These are phyloP conservation scores for Xylocampa areola DNA, from an alignment of 2,888 invertebrate species.

Conservation along the genomic window DNA sequence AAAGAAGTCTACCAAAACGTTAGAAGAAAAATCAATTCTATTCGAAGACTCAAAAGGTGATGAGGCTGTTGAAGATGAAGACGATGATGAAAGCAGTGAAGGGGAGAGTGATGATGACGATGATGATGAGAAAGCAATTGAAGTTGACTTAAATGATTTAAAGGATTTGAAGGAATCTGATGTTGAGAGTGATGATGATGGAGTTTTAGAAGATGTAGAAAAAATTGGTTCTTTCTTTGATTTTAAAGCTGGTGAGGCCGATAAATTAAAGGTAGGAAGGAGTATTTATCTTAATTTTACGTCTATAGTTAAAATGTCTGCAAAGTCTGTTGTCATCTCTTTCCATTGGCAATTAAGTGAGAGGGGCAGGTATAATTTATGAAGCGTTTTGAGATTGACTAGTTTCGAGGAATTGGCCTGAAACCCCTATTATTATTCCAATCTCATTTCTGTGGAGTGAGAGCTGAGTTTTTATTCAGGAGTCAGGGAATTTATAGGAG, in stretches of 20 bases:
- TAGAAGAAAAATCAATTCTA: slow-evolving; percentile 36
- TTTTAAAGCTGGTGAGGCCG: slow-evolving; percentile 73
- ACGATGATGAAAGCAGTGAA: slow-evolving; percentile 45
- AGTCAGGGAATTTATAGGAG: too few relatives aligned
- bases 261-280: slow-evolving; percentile 83
- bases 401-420: too few relatives aligned
- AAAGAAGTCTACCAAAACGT: slow-evolving; percentile 14
- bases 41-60: slow-evolving; percentile 45
- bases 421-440: too few relatives aligned
- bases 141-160: slow-evolving; percentile 69
- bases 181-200: slow-evolving; percentile 71
- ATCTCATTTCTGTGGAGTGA: too few relatives aligned
- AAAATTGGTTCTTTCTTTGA: slow-evolving; percentile 77
- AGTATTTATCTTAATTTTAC: too few relatives aligned
- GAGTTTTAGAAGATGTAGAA: slow-evolving; percentile 61
- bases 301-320: too few relatives aligned
- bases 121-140: slow-evolving; percentile 49
- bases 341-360: too few relatives aligned
- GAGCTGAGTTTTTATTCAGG: too few relatives aligned
- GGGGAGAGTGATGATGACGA: slow-evolving; percentile 51
- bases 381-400: too few relatives aligned
- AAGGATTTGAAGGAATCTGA: slow-evolving; percentile 88
- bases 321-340: too few relatives aligned
- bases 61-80: slow-evolving; percentile 38
- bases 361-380: too few relatives aligned